Conservation (phyloP, 2,113 vertebrate species). For the Notechis scutatus region DNA sequence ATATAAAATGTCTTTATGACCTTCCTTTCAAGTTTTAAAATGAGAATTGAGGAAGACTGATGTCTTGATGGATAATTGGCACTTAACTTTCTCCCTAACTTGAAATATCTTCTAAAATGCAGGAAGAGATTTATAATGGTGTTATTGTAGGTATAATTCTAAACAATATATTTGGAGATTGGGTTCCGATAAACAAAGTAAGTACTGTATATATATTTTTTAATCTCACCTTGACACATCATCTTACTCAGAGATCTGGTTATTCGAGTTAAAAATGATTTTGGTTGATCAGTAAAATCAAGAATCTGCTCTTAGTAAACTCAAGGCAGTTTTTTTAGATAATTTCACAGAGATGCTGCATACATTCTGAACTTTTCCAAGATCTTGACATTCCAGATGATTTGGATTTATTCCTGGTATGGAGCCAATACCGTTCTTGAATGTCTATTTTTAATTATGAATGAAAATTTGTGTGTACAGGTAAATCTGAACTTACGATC, state of each 20-base stretch:
- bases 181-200: not conserved
- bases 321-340: not conserved
- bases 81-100: constrained; percentile 63
- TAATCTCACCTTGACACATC: not conserved
- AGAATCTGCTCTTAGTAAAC: not conserved
- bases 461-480: not conserved
- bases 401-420: not conserved
- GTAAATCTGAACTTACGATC: not conserved
- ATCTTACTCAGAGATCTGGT: not conserved
- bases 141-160: constrained; percentile 60
- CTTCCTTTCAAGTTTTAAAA: constrained; percentile 66
- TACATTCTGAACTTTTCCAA: not conserved
- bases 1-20: constrained; percentile 63
- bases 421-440: not conserved
- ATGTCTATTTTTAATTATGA: not conserved
- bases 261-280: not conserved
- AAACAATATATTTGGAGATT: constrained; percentile 58
- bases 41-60: constrained; percentile 65
- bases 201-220: not conserved
- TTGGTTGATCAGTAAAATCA: not conserved
- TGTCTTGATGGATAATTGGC: constrained; percentile 77
- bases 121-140: constrained; percentile 67
- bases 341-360: not conserved
- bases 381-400: not conserved
- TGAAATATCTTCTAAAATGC: constrained; percentile 63